These are phyloP conservation scores for Hermaeophaga mercurialis DNA, from an alignment of 2,888 invertebrate species.

Conservation along the genomic window DNA sequence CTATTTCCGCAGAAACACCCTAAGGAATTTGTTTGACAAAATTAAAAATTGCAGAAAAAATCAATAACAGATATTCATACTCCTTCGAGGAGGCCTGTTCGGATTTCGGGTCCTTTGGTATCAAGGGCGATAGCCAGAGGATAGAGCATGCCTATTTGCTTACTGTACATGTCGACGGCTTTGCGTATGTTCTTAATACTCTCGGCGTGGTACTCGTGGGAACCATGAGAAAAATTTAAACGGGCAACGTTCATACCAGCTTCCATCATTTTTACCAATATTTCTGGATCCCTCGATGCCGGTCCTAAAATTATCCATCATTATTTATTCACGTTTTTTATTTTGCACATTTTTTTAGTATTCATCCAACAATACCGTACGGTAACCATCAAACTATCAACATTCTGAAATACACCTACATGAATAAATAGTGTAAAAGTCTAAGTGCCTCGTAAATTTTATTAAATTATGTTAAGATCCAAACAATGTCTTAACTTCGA, in stretches of 20 bases:
- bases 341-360: too few species aligned
- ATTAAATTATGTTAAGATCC: too few species aligned
- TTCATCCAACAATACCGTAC: too few species aligned
- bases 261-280: conserved; percentile 91
- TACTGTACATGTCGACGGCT: conserved; percentile 81
- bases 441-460: too few species aligned
- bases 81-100: conserved; percentile 92
- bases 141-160: conserved; percentile 72
- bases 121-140: conserved; percentile 95
- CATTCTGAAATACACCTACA: too few species aligned
- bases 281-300: conserved; percentile 79
- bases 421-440: too few species aligned
- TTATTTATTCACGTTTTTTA: too few species aligned
- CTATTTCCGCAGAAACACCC: conserved; percentile 90
- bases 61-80: conserved; percentile 65
- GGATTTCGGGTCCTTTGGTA: conserved; percentile 98
- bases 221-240: conserved; percentile 94
- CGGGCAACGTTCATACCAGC: conserved; percentile 97
- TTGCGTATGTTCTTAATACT: conserved; percentile 90
- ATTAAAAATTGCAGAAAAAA: not conserved
- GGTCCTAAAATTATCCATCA: conserved; percentile 71
- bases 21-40: conserved; percentile 52
- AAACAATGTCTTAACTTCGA: too few species aligned
- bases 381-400: too few species aligned
- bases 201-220: conserved; percentile 91